Evolutionary conservation across 2,888 invertebrate genomes (phyloP), one percentile per base, ranked within the genome.

Genomic region (Epicampocera succincta): DNA sequence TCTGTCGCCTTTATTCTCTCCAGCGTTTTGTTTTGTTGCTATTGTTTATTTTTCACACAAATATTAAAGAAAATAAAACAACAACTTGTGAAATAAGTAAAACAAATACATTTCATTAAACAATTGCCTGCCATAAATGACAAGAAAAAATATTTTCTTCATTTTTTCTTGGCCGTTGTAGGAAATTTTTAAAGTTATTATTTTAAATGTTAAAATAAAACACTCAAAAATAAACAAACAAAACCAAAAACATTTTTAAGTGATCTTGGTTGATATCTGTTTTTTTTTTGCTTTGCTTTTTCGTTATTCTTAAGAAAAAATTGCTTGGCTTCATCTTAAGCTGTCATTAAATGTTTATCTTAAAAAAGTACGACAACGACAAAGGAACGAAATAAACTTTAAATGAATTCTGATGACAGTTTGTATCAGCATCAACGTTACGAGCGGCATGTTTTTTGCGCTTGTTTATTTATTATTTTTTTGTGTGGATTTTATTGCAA

Each of bases 341-440:
- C 71, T 82, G 82, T 78, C 82, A 82, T 82, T 75, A 71, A 82
- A 75, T 82, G 74, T 82, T 82, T 82, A 82, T 82, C 75, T 78
- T 52, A 66, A 66, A 82, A 82, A 74, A 33, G 33, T 60, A 82
- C 77, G 69, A 76, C 60, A 40, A 74, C 73, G 66, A 66, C 72
- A 78, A 73, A 60, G 58, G 50, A 48, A 71, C 65, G 58, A 66
- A 66, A 46, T 29, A 73, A 80, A 74, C 58, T 74, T 78, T 82
- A 82, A 82, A 75, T 78, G 82, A 82, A 82, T 82, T 82, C 82
- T 82, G 82, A 82, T 82, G 82, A 82, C 78, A 82, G 74, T 78
- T 82, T 71, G 78, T 75, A 82, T 82, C 78, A 82, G 74, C 74
- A 71, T 82, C 82, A 82, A 69, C 46, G 65, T 71, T 69, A 56